These are phyloP conservation scores for Phyllopteryx taeniolatus DNA, from an alignment of 2,113 vertebrate genomes.

Conservation along the genomic window DNA sequence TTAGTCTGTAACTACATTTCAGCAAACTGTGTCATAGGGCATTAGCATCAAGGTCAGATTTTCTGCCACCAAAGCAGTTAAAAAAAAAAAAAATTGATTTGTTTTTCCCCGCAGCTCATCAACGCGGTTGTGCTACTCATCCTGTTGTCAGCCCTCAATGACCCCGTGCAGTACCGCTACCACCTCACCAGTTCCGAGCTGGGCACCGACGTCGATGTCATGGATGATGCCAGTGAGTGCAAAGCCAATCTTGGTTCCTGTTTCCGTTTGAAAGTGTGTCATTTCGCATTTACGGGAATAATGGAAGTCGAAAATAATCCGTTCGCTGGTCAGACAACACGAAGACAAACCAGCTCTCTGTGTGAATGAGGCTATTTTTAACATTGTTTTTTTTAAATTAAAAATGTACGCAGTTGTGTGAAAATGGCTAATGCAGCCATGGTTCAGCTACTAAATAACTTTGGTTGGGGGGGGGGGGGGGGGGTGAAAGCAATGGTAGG, in stretches of 20 bases:
- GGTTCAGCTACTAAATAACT: too few relatives aligned
- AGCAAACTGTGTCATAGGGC: neutral
- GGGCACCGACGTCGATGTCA: conserved; percentile 88
- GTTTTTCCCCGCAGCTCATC: conserved; percentile 78
- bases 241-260: neutral
- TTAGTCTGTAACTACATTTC: neutral
- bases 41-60: neutral
- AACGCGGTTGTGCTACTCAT: conserved; percentile 90
- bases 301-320: too few relatives aligned
- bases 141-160: conserved; percentile 86
- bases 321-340: too few relatives aligned
- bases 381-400: too few relatives aligned
- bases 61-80: neutral
- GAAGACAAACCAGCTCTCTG: too few relatives aligned
- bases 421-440: too few relatives aligned
- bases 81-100: neutral
- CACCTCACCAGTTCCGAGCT: conserved; percentile 85
- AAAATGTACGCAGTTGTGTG: too few relatives aligned
- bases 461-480: too few relatives aligned
- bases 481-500: too few relatives aligned
- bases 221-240: conserved; percentile 95
- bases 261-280: neutral
- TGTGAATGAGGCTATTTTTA: too few relatives aligned
- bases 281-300: too few relatives aligned
- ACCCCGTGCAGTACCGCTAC: conserved; percentile 86